Percentiles rank a stretch among this genome's conserved stretches.
Evolutionary conservation across 1,140 invertebrate genomes (phyloP).

Genomic region (Drosophila pallidifrons): DNA sequence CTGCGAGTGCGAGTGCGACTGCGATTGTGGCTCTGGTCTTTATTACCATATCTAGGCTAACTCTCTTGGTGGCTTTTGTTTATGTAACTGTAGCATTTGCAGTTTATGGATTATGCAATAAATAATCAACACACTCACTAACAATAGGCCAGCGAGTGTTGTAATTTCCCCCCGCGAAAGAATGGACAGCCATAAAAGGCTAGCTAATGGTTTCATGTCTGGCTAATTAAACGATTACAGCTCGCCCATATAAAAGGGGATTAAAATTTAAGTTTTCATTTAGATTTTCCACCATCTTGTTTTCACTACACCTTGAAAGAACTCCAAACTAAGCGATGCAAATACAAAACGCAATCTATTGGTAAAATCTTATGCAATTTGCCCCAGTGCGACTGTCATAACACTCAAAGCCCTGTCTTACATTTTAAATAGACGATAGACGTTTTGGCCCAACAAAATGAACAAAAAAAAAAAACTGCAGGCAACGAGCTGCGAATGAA

Average conservation of each 20-base stretch:
- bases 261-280: neutral
- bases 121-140: constrained; percentile 65
- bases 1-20: constrained; percentile 6
- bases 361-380: constrained; percentile 40
- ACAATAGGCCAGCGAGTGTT: constrained; percentile 50
- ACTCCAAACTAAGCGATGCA: neutral
- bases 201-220: constrained; percentile 57
- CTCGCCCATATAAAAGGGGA: neutral
- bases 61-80: constrained; percentile 69
- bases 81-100: constrained; percentile 75
- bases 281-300: neutral
- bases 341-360: constrained; percentile 19
- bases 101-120: constrained; percentile 83
- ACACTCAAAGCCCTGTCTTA: constrained; percentile 38
- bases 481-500: constrained; percentile 28
- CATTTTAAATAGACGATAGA: constrained; percentile 37
- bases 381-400: constrained; percentile 37
- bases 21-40: constrained; percentile 48
- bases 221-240: constrained; percentile 16
- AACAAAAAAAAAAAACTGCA: constrained; percentile 22
- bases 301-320: constrained; percentile 53
- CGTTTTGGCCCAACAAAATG: constrained; percentile 11
- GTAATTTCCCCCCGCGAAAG: constrained; percentile 55
- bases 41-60: constrained; percentile 79
- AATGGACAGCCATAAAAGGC: constrained; percentile 71